Conservation (phyloP, 1,140 invertebrate species). For the Parapsyche elsis region DNA sequence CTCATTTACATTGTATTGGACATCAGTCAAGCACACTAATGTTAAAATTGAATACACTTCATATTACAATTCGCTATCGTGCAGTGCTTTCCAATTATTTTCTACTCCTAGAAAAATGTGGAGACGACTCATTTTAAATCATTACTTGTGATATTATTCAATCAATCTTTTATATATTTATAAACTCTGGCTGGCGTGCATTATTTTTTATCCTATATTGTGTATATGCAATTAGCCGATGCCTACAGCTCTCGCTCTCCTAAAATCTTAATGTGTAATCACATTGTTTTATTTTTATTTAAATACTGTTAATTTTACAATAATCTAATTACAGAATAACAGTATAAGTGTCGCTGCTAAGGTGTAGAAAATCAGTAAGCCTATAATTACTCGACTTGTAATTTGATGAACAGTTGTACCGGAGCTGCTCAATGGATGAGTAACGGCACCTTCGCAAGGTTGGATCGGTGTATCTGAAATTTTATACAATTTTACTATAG, state of each 20-base stretch:
- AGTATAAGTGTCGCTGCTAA: no score
- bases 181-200: slow-evolving; percentile 45
- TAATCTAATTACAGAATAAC: no score
- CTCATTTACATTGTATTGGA: background rate
- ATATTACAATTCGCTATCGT: slow-evolving; percentile 50
- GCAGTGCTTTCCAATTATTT: slow-evolving; percentile 45
- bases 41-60: slow-evolving; percentile 15
- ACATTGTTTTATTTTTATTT: slow-evolving; percentile 29
- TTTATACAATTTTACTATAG: slow-evolving; percentile 2
- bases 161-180: slow-evolving; percentile 33
- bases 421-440: slow-evolving; percentile 68
- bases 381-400: no score
- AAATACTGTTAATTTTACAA: background rate
- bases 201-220: slow-evolving; percentile 42
- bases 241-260: slow-evolving; percentile 50
- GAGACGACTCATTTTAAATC: slow-evolving; percentile 26
- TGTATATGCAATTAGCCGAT: slow-evolving; percentile 48
- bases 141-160: slow-evolving; percentile 40
- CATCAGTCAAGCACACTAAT: slow-evolving; percentile 2
- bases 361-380: no score
- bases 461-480: slow-evolving; percentile 69
- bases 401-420: background rate
- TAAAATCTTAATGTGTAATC: slow-evolving; percentile 28
- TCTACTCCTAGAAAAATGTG: slow-evolving; percentile 40
- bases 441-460: slow-evolving; percentile 70